These are phyloP conservation scores for Prosopocoilus inquinatus DNA, from an alignment of 2,888 invertebrate species.

Conservation along the genomic window DNA sequence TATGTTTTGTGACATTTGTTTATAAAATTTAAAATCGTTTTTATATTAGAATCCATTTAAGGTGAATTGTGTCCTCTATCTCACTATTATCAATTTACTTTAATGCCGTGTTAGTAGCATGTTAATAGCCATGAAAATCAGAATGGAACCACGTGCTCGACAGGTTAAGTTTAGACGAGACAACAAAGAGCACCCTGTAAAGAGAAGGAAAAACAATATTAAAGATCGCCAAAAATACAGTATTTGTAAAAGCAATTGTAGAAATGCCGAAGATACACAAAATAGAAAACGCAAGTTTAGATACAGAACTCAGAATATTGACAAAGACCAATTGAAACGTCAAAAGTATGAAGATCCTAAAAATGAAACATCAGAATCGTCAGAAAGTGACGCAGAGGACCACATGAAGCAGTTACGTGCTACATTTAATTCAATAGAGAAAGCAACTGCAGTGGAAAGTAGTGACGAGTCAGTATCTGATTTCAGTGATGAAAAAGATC, in stretches of 20 bases:
- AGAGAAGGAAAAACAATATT: conserved; percentile 2
- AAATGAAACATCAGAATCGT: conserved; percentile 6
- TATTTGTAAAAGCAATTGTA: conserved; percentile 28
- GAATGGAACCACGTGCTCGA: not conserved
- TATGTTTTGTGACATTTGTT: no score
- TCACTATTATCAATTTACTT: no score
- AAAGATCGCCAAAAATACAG: conserved; percentile 22
- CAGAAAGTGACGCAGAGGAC: conserved; percentile 29
- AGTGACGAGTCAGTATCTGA: conserved; percentile 38
- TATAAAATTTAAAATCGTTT: no score
- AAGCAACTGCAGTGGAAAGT: conserved; percentile 44
- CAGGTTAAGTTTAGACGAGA: not conserved
- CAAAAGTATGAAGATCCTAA: conserved; percentile 11
- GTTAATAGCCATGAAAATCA: no score
- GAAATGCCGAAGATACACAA: conserved; percentile 15
- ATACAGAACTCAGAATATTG: not conserved
- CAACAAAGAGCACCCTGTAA: not conserved
- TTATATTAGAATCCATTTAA: no score
- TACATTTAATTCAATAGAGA: conserved; percentile 33
- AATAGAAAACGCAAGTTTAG: conserved; percentile 27
- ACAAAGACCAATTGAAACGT: conserved; percentile 4
- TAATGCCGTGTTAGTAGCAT: not conserved
- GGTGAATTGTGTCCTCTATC: no score
- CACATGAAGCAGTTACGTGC: conserved; percentile 34
- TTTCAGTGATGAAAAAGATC: conserved; percentile 27